Base-by-base conservation (phyloP, 1,140 invertebrate species). In the Mylabris phalerata region DNA sequence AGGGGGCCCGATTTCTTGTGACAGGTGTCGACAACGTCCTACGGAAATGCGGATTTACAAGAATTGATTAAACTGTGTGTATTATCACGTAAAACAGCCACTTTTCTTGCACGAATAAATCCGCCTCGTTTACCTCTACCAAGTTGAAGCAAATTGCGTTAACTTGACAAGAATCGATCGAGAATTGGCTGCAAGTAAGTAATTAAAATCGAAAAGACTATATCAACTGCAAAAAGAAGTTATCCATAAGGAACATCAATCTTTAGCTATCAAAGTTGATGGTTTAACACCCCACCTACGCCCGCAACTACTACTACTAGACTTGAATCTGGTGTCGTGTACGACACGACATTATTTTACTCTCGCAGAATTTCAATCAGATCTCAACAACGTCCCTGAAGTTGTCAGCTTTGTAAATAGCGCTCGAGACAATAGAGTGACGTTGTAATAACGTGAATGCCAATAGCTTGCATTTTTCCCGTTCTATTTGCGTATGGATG, bases 191-290 rank as follows among this genome's bases (percentile, higher is more conserved):
- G 1, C 19, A 19, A 19, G 51, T 54, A 25, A 26, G 43, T 54
- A 54, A 54, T 54, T 54, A 54, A 52, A 27, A 52, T 43, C n/a
- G n/a, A 50, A 49, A 38, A 11, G 19, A 19, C 19, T 19, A 19
- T 19, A 19, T 19, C 19, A 19, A 19, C 19, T 19, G 19, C 19
- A 32, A 32, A 32, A 32, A 32, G 7, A 32, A 32, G 7, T 32
- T 32, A 7, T 32, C 67, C 65, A 64, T 62, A 62, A 67, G 51
- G 62, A 63, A 64, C 67, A 69, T 69, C 67, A 69, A 69, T 69
- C 67, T 69, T 69, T 62, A 66, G 64, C 61, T 67, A 69, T 66
- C 66, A 66, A 69, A 67, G 62, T 66, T 66, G 67, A 67, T 66
- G 32, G 32, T 32, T 32, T 32, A 62, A 62, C 57, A 52, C 24